Evolutionary conservation across 2,113 vertebrate genomes (phyloP), one percentile per base, ranked within the genome.

Genomic region (Pica pica): DNA sequence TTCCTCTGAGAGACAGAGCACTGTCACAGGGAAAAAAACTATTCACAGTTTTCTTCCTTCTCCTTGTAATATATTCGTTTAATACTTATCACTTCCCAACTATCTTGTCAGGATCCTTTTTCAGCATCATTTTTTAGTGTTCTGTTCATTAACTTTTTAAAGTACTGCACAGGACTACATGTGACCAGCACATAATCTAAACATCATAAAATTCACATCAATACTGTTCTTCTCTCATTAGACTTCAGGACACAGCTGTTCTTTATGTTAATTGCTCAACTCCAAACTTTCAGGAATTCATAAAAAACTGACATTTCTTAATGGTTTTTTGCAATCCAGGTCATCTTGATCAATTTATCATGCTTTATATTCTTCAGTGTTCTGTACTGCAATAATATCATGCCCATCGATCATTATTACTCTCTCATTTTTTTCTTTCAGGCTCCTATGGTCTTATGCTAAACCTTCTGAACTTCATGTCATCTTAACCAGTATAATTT

Each of bases 401-500:
- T 61, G 46, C 21, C 53, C 74, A 94, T 97, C 30, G 8, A 87
- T 97, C 90, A 76, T 50, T 94, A 83, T 92, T 94, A 94, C 85
- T 14, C 60, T 86, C 68, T 81, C 42, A 27, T 79, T 90, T 89
- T 93, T 96, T 94, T 57, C 81, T 95, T 92, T 85, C 57, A 23
- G n/a, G 35, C 37, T 89, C 23, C 4, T 56, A 11, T 75, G 60
- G 16, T 87, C 93, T 95, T 91, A 87, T 89, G 53, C 28, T 69
- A 96, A 86, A 88, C 68, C 79, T 93, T 83, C 69, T 80, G 75
- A 96, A 92, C 37, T 89, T 93, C 14, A 12, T 94, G 39, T 82
- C 42, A 60, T 78, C 89, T 92, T 57, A 86, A 75, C 28, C 22
- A 53, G 42, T 83, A 53, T 46, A 22, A 78, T 78, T 94, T 78